These are phyloP conservation scores for Pogonomyrmex californicus DNA, from an alignment of 1,140 invertebrate species.

Conservation along the genomic window DNA sequence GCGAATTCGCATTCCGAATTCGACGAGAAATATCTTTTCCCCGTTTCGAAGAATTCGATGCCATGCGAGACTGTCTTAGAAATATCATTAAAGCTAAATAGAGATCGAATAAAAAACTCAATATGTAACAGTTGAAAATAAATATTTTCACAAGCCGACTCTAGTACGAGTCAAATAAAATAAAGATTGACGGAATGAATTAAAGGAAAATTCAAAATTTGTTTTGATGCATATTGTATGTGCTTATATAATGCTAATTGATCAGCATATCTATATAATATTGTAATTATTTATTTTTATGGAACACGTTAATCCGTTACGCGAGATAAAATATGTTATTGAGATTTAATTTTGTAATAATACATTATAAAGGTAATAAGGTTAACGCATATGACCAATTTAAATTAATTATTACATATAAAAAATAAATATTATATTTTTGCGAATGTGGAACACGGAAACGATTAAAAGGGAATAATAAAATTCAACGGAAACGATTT, in stretches of 20 bases:
- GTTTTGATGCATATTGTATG: not conserved
- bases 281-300: slow-evolving; percentile 10
- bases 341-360: slow-evolving; percentile 20
- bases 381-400: not conserved
- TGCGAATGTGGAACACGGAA: not conserved
- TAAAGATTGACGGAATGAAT: not conserved
- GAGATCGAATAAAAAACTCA: not conserved
- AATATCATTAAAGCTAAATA: slow-evolving; percentile 8
- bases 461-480: slow-evolving; percentile 37
- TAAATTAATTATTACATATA: slow-evolving; percentile 41
- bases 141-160: not conserved
- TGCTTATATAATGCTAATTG: not conserved
- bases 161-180: not conserved
- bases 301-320: slow-evolving; percentile 10
- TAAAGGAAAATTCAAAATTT: not conserved
- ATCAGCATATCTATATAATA: not conserved
- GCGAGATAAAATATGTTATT: slow-evolving; percentile 40
- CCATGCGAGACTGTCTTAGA: not conserved
- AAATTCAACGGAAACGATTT: not conserved
- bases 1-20: not conserved
- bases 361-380: slow-evolving; percentile 4
- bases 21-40: not conserved
- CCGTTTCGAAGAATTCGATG: not conserved
- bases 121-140: not conserved
- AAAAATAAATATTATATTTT: slow-evolving; percentile 29